Base-by-base conservation (phyloP, 1,140 invertebrate species). In the Drosophila aff. region DNA sequence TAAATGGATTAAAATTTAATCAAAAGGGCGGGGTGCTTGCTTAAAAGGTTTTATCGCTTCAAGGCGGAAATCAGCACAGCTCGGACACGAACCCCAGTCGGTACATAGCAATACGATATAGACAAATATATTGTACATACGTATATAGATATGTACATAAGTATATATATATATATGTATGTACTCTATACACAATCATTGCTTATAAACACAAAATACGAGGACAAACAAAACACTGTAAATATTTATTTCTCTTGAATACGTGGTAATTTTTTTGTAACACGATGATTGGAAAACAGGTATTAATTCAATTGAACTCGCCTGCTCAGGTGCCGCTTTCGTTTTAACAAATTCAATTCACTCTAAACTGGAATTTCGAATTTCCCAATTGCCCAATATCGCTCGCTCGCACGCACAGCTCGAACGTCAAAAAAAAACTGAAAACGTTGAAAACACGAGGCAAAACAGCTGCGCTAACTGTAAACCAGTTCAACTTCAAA, bases 401-500 rank as follows among this genome's bases (percentile, higher is more conserved):
- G 9, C 63, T 44, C 62, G 59, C 85, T 23, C 62, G 16, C 85
- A 91, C 86, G 79, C 79, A 85, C 86, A 59, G 67, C 53, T 75
- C 72, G 21, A 67, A 73, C 61, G 50, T 47, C 28, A 68, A 68
- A 76, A 76, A 57, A 49, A 59, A 61, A 74, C 73, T 36, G 58
- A 57, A 71, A 63, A 38, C 44, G 64, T 52, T 52, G n/a, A 81
- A 81, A 72, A 72, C 68, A 63, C 50, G 31, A 43, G 38, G 23
- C 47, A n/a, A 28, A 23, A 58, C 31, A 61, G 58, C 67, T 72
- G 68, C 40, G 57, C 53, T 61, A 74, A 89, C 84, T 90, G 84
- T 81, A 89, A 89, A 90, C 85, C 84, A 90, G 84, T 89, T 84
- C 81, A 81, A 89, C 85, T 90, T 90, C 85, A 89, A 89, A 79